Base-by-base conservation (phyloP, 2,113 vertebrate species). In the Syngnathoides biaculeatus region DNA sequence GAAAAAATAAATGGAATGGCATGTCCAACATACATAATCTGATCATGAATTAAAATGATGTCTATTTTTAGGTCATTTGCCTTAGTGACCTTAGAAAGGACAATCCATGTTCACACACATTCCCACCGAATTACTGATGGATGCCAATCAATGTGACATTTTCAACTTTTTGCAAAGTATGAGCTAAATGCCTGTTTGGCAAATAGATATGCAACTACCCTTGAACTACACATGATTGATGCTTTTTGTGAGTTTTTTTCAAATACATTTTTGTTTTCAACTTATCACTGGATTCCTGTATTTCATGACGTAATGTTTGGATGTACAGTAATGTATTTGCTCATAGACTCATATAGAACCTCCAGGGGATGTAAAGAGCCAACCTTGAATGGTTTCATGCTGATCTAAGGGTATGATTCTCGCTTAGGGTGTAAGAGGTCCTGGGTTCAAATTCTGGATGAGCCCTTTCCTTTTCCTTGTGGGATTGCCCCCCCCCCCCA, bases 341-440 rank as follows among this genome's bases (percentile, higher is more conserved):
- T n/a, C n/a, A n/a, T n/a, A n/a, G n/a, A n/a, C n/a, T n/a, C n/a
- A n/a, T n/a, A n/a, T n/a, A n/a, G n/a, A n/a, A n/a, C n/a, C n/a
- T n/a, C n/a, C n/a, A n/a, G n/a, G n/a, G n/a, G n/a, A n/a, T n/a
- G n/a, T n/a, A n/a, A n/a, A n/a, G n/a, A n/a, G n/a, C n/a, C n/a
- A n/a, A n/a, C n/a, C n/a, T n/a, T n/a, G n/a, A n/a, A n/a, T n/a
- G n/a, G n/a, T n/a, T n/a, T n/a, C n/a, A n/a, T n/a, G n/a, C n/a
- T n/a, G n/a, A n/a, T 90, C 85, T 85, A 88, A 86, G 88, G 85
- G 88, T 90, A 86, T 90, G 88, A 90, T 88, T 90, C 85, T 88
- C 85, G 85, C 85, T 90, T 88, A 87, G 87, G 88, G 88, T 90
- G 88, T 80, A 85, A 88, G 84, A 88, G 85, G 87, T 90, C 88